Base-by-base conservation (phyloP, 37 sponge, comb jelly and placozoan genomes). In the Spongilla lacustris region DNA sequence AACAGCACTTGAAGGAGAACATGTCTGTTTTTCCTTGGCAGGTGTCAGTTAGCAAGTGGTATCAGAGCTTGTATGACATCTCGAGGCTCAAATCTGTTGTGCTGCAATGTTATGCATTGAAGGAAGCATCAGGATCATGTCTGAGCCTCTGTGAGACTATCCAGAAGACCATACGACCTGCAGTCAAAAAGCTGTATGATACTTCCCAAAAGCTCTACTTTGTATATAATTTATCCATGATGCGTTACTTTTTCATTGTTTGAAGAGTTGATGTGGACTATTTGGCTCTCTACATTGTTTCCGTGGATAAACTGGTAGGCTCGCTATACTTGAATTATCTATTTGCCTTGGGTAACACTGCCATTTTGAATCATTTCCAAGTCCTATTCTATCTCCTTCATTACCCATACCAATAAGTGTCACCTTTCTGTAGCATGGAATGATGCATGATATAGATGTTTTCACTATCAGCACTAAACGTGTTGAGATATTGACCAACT, bases 281-380 rank as follows among this genome's bases (percentile, higher is more conserved):
- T 48, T 74, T 89, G 48, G 36, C 89, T 27, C 12, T 29, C 21
- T 89, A 74, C 67, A 78, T 72, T 22, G 29, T 21, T 35, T n/a
- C 68, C 36, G 0, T 89, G 71, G 89, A 89, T 71, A 78, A 71
- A 73, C 50, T 89, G 84, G 89, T 89, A 36, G 48, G 89, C 34
- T 31, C 41, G 6, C n/a, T n/a, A n/a, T n/a, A n/a, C n/a, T n/a
- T n/a, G n/a, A n/a, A n/a, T n/a, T 41, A 6, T 3, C 41, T 41
- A 41, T 6, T 3, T 41, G 41, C 41, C 41, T 3, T 41, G 41
- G 41, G n/a, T n/a, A n/a, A n/a, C n/a, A n/a, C n/a, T n/a, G n/a
- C n/a, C n/a, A n/a, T n/a, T n/a, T n/a, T n/a, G n/a, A n/a, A n/a
- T n/a, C n/a, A n/a, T n/a, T n/a, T n/a, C n/a, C n/a, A n/a, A n/a